Conservation (phyloP, 2,113 vertebrate species). For the Poecilia latipinna region DNA sequence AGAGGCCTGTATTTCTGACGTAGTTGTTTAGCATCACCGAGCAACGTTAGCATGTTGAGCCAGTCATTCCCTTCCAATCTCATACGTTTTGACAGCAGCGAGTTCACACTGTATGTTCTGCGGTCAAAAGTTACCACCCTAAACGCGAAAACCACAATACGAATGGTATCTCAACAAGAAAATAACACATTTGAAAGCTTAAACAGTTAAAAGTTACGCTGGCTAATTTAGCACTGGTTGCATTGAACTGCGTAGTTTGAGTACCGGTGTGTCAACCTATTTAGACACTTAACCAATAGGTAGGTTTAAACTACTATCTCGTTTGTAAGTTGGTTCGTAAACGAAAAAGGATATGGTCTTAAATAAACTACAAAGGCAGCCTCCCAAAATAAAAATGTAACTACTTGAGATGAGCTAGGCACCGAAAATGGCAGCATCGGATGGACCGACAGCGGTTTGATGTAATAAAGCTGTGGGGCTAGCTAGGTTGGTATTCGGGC, state of each 20-base stretch:
- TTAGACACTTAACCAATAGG: constrained; percentile 41
- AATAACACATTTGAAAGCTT: background rate
- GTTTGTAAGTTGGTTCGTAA: constrained; percentile 7
- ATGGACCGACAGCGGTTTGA: constrained; percentile 44
- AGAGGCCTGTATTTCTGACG: constrained; percentile 74
- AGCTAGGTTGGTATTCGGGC: constrained; percentile 34
- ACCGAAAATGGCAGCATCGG: constrained; percentile 66
- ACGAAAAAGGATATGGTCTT: background rate
- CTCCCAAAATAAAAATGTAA: background rate
- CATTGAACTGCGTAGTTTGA: constrained; percentile 78
- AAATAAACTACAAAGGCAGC: background rate
- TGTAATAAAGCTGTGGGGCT: constrained; percentile 57
- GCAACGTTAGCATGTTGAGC: constrained; percentile 69
- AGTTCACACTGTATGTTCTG: background rate
- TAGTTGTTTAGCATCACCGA: constrained; percentile 64
- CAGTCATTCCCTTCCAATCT: constrained; percentile 35
- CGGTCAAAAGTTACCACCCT: background rate
- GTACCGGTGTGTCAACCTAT: constrained; percentile 66
- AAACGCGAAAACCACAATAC: background rate
- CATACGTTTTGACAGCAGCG: constrained; percentile 51
- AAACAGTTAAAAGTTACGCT: constrained; percentile 42
- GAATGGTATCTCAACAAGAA: background rate
- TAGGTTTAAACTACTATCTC: constrained; percentile 1
- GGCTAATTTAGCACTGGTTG: constrained; percentile 60
- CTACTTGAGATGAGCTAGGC: constrained; percentile 44